phyloP scores from a whole-genome alignment of 2,797 vertebrate genomes.

The Macropodus opercularis region DNA sequence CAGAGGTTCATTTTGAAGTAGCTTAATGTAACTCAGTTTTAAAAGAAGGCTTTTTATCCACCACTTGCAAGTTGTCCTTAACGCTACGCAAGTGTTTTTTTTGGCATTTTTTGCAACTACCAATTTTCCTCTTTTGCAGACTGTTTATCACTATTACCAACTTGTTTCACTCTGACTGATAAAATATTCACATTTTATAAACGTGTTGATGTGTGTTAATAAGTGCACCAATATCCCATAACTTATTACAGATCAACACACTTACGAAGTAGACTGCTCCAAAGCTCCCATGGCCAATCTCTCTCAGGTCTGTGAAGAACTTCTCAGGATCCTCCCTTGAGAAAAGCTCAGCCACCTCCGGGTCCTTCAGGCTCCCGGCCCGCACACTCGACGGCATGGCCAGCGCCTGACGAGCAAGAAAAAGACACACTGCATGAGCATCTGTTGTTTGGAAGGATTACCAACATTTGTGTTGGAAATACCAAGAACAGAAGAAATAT shows the following conservation, averaged over 20 bases:
- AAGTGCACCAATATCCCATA: not conserved
- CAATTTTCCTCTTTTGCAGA: conserved; percentile 28
- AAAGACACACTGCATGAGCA: conserved; percentile 42
- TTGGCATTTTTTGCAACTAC: conserved; percentile 7
- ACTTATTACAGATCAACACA: conserved; percentile 23
- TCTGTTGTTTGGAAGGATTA: conserved; percentile 36
- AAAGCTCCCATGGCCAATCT: conserved; percentile 96
- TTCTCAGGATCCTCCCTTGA: conserved; percentile 95
- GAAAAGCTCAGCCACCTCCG: conserved; percentile 95
- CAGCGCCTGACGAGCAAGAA: conserved; percentile 78
- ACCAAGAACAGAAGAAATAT: not conserved
- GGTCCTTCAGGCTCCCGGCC: conserved; percentile 95
- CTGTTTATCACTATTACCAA: too few species aligned
- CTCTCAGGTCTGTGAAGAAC: conserved; percentile 92
- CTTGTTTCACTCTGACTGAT: too few species aligned
- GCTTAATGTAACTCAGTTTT: conserved; percentile 18
- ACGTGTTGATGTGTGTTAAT: too few species aligned
- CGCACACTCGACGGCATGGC: conserved; percentile 93
- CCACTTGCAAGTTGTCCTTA: conserved; percentile 30
- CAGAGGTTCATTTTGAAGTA: not conserved
- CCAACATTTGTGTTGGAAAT: conserved; percentile 23
- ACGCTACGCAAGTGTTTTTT: too few species aligned
- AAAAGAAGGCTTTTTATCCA: conserved; percentile 50
- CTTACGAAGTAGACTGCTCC: conserved; percentile 95
- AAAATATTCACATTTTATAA: too few species aligned